Evolutionary conservation across 2,888 invertebrate species (phyloP).

Genomic region (Dinocampus coccinellae): DNA sequence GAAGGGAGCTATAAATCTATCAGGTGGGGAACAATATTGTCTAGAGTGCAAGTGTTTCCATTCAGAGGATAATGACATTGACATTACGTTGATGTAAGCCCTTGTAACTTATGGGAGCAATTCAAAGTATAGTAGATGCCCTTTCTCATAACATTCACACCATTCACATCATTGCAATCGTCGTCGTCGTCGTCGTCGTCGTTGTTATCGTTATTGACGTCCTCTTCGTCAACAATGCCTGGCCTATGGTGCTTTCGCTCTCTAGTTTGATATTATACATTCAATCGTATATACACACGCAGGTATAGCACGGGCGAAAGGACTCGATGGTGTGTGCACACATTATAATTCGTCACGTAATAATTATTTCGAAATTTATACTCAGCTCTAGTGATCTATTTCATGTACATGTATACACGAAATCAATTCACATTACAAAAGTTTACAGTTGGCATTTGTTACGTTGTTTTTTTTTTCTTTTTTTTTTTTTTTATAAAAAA

Average conservation of each 20-base stretch:
- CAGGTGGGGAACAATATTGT: conserved; percentile 54
- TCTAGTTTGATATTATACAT: background rate
- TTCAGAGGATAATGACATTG: conserved; percentile 59
- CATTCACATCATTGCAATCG: background rate
- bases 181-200: conserved; percentile 15
- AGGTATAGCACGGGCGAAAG: conserved; percentile 1
- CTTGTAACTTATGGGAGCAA: conserved; percentile 7
- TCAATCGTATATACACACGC: background rate
- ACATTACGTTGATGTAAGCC: conserved; percentile 54
- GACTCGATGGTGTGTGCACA: conserved; percentile 1
- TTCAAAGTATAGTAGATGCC: conserved; percentile 1
- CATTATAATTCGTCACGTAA: conserved; percentile 3
- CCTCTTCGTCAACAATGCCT: background rate
- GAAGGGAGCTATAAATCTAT: conserved; percentile 59
- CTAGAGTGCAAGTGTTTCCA: conserved; percentile 53
- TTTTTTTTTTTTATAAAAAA: conserved; percentile 18
- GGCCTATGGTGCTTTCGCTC: background rate
- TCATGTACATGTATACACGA: background rate
- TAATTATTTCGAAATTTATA: conserved; percentile 7
- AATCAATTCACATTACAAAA: background rate
- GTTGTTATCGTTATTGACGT: background rate
- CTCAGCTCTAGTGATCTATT: conserved; percentile 1
- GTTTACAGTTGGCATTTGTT: background rate
- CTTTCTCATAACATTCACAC: conserved; percentile 8
- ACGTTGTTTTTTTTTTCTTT: no score